These are phyloP conservation scores for Macropis europaea DNA, from an alignment of 2,888 invertebrate species.

Conservation along the genomic window DNA sequence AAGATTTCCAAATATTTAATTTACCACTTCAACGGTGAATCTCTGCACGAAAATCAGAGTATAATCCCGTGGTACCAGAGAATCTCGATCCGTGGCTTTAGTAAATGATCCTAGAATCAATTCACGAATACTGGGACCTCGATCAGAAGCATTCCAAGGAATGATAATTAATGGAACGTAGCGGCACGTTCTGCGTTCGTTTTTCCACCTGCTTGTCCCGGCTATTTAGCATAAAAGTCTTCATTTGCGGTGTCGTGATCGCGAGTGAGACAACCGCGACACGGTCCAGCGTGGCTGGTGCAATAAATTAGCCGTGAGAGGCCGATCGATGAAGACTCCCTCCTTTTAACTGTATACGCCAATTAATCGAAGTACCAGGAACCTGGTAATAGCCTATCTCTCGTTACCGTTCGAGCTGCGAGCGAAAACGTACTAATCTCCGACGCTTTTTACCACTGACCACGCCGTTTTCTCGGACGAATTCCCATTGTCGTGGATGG, in stretches of 20 bases:
- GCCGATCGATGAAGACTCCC: conserved; percentile 44
- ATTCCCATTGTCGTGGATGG: conserved; percentile 45
- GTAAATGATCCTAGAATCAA: too few relatives aligned
- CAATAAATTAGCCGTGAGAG: conserved; percentile 60
- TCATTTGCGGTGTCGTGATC: conserved; percentile 57
- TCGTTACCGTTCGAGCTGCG: conserved; percentile 31
- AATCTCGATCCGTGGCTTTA: neutral
- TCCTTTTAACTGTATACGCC: conserved; percentile 66
- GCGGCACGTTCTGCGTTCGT: conserved; percentile 15
- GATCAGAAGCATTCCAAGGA: conserved; percentile 12
- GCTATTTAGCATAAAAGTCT: conserved; percentile 57
- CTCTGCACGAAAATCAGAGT: too few relatives aligned
- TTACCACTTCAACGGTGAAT: too few relatives aligned
- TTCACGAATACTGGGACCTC: too few relatives aligned
- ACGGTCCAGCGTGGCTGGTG: conserved; percentile 42
- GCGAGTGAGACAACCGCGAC: conserved; percentile 59
- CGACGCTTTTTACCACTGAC: conserved; percentile 7
- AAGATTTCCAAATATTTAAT: too few relatives aligned
- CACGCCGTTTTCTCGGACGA: conserved; percentile 26
- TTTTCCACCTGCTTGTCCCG: conserved; percentile 34
- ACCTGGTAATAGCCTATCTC: conserved; percentile 67
- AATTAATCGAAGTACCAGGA: conserved; percentile 70
- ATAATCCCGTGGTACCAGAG: too few relatives aligned
- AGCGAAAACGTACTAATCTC: conserved; percentile 37
- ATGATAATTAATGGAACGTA: conserved; percentile 48